A percentile compares a stretch with the other conserved stretches of the same genome.
These are phyloP conservation scores for Disparrhopalites patrizii DNA, from an alignment of 2,888 invertebrate species.

Conservation along the genomic window DNA sequence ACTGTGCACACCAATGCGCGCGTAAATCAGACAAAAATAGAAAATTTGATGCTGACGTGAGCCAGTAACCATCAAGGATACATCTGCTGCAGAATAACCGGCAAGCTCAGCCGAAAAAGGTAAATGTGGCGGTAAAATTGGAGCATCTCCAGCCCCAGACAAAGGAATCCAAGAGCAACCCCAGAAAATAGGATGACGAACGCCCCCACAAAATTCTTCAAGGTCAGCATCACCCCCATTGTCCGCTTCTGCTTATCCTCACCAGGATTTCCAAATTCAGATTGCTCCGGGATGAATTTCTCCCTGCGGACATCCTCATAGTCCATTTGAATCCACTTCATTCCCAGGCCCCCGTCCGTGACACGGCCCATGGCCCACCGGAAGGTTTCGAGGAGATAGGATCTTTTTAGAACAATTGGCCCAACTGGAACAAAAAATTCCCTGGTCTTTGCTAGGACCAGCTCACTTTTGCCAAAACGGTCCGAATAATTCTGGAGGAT, in stretches of 20 bases:
- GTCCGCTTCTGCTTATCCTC: neutral
- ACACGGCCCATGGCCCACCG: neutral
- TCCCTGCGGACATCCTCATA: neutral
- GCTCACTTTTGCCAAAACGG: conserved; percentile 2
- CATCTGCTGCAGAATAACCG: too few species aligned
- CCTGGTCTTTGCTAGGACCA: neutral
- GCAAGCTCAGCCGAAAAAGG: too few species aligned
- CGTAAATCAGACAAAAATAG: too few species aligned
- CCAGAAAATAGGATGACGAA: neutral
- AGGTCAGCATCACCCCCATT: neutral
- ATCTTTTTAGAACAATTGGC: neutral
- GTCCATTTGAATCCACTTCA: conserved; percentile 3
- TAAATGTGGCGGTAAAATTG: too few species aligned
- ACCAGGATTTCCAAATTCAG: too few species aligned
- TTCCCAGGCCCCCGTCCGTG: neutral
- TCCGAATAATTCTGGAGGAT: conserved; percentile 6
- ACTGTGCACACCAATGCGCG: too few species aligned
- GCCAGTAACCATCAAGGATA: too few species aligned
- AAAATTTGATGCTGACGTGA: too few species aligned
- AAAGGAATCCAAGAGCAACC: neutral
- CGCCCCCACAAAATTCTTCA: conserved; percentile 14
- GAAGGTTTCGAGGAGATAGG: neutral
- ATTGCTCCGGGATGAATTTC: too few species aligned
- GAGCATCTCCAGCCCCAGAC: neutral
- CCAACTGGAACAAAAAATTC: conserved; percentile 15